phyloP scores from a whole-genome alignment of 2,888 invertebrate species.

The Heterodera filipjevi region DNA sequence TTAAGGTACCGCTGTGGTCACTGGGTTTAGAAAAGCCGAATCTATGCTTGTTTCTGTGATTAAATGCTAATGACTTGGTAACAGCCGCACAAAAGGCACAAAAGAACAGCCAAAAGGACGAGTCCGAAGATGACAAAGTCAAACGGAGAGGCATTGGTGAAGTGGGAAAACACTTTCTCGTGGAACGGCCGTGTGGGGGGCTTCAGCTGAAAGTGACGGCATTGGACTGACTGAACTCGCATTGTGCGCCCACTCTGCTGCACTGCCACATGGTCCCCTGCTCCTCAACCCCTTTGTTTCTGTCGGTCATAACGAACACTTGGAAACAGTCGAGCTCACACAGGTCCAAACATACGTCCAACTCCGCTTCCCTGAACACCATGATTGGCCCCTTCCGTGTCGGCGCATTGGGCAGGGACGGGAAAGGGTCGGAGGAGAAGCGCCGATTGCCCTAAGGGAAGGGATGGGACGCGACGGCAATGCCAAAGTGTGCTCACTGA shows the following conservation, averaged over 20 bases:
- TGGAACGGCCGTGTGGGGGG: slow-evolving; percentile 16
- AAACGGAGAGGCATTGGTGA: slow-evolving; percentile 6
- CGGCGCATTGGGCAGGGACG: not conserved
- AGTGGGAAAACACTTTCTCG: slow-evolving; percentile 4
- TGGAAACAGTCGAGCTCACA: not conserved
- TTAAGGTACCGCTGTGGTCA: too few species aligned
- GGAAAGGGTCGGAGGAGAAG: not conserved
- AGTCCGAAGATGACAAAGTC: slow-evolving; percentile 19
- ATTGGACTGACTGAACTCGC: not conserved
- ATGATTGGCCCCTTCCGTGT: not conserved
- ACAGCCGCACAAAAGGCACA: slow-evolving; percentile 23
- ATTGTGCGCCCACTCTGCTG: not conserved
- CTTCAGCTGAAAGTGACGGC: slow-evolving; percentile 6
- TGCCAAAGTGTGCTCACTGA: too few species aligned
- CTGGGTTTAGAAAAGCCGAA: too few species aligned
- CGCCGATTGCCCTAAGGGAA: not conserved
- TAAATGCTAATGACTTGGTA: slow-evolving; percentile 15
- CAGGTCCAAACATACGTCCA: not conserved
- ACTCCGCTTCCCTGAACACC: not conserved
- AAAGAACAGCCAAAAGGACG: slow-evolving; percentile 12
- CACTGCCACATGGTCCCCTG: not conserved
- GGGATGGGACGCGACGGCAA: not conserved
- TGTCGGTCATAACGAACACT: not conserved
- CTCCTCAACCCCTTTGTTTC: not conserved
- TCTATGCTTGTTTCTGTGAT: not conserved